Percentiles rank a stretch among this genome's conserved stretches.
phyloP scores from a whole-genome alignment of 2,888 invertebrate genomes.

The Cepaea hortensis region DNA sequence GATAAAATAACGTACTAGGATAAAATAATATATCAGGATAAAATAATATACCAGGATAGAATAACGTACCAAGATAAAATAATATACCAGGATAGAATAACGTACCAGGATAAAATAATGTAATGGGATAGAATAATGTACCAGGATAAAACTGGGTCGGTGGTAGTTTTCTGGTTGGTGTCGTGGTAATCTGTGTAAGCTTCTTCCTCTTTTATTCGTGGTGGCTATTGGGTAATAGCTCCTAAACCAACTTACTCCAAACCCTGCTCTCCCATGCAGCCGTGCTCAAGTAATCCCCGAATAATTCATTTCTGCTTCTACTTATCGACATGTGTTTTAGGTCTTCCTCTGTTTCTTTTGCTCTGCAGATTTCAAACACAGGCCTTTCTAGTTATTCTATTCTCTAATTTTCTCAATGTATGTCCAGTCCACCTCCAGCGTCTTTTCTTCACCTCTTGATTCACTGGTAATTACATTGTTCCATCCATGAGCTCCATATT shows the following conservation, averaged over 20 bases:
- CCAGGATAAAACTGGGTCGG: background rate
- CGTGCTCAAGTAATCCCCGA: too few species aligned
- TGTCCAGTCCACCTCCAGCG: too few species aligned
- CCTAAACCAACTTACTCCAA: background rate
- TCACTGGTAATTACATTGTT: too few species aligned
- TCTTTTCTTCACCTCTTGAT: too few species aligned
- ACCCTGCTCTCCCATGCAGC: too few species aligned
- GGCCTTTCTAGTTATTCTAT: too few species aligned
- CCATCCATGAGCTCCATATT: too few species aligned
- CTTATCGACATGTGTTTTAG: too few species aligned
- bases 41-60: background rate
- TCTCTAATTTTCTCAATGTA: too few species aligned
- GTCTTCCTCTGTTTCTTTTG: too few species aligned
- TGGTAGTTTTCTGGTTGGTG: background rate
- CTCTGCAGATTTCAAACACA: too few species aligned
- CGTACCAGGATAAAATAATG: background rate
- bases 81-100: background rate
- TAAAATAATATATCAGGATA: background rate
- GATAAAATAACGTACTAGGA: background rate
- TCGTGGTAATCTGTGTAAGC: background rate
- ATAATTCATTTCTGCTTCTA: too few species aligned
- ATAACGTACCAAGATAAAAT: background rate
- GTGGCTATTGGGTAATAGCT: background rate
- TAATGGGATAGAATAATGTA: background rate
- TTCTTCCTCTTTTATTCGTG: background rate